A percentile compares a stretch with the other conserved stretches of the same genome.
phyloP scores from a whole-genome alignment of 2,113 vertebrate species.

The Emydura subglobosa region DNA sequence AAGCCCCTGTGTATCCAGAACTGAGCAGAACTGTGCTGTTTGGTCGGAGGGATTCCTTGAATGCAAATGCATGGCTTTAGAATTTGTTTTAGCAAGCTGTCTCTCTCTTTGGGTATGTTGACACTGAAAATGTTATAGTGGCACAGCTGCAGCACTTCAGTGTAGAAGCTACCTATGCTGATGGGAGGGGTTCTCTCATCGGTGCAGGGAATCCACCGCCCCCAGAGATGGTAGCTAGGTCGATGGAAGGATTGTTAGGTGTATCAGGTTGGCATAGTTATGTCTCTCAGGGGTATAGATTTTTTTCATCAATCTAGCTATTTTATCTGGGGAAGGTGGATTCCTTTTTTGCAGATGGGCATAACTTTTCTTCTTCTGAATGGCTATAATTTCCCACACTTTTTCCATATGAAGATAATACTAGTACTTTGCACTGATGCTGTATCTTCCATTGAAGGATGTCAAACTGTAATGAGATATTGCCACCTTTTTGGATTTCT shows the following conservation, averaged over 20 bases:
- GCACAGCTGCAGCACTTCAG: not conserved
- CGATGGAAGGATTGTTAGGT: not conserved
- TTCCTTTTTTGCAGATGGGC: not conserved
- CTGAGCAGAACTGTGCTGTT: not conserved
- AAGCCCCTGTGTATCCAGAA: not conserved
- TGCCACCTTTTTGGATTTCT: not conserved
- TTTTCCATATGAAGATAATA: not conserved
- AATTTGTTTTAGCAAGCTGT: not conserved
- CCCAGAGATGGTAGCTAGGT: not conserved
- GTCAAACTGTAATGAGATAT: not conserved
- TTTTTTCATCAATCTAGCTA: too few species aligned
- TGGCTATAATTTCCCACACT: not conserved
- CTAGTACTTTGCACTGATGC: not conserved
- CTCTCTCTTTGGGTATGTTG: not conserved
- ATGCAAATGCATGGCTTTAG: not conserved
- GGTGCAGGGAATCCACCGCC: not conserved
- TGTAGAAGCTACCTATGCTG: not conserved
- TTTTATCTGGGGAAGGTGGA: too few species aligned
- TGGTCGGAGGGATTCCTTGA: not conserved
- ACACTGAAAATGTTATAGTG: not conserved
- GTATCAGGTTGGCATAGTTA: not conserved
- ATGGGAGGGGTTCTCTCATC: not conserved
- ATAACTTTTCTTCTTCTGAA: rapidly evolving
- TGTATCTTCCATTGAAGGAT: not conserved
- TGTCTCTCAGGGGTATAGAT: not conserved